Percentiles rank a stretch among this genome's conserved stretches.
Conservation (phyloP, 2,797 vertebrate genomes). For the Notolabrus celidotus region DNA sequence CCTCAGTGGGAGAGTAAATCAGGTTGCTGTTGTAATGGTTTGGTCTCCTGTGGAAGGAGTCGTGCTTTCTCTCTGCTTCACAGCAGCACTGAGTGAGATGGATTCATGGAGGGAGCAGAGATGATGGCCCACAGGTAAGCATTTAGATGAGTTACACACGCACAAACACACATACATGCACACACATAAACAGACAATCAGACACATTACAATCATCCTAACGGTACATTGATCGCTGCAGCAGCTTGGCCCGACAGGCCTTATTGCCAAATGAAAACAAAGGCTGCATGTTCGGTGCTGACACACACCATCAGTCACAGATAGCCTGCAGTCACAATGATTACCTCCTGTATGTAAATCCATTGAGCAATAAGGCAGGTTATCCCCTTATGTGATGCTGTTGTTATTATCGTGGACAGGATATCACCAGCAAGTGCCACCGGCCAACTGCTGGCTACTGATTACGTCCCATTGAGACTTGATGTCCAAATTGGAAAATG, state of each 20-base stretch:
- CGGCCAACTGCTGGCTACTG: conserved; percentile 67
- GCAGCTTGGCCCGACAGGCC: conserved; percentile 51
- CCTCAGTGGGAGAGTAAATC: conserved; percentile 55
- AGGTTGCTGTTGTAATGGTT: conserved; percentile 45
- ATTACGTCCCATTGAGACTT: conserved; percentile 63
- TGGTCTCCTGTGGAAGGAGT: conserved; percentile 39
- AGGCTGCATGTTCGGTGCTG: conserved; percentile 70
- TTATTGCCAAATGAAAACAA: conserved; percentile 77
- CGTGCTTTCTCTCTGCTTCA: conserved; percentile 38
- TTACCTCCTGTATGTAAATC: conserved; percentile 82
- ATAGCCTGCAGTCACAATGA: conserved; percentile 67
- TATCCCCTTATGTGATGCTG: conserved; percentile 62
- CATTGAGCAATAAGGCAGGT: conserved; percentile 75
- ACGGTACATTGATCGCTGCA: conserved; percentile 68
- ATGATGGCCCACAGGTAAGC: conserved; percentile 69
- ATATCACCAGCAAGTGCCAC: conserved; percentile 59
- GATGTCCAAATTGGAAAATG: conserved; percentile 69
- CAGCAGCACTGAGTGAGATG: conserved; percentile 59
- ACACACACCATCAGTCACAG: conserved; percentile 80
- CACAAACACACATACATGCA: conserved; percentile 6
- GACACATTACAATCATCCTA: conserved; percentile 58
- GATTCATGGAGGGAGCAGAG: conserved; percentile 54
- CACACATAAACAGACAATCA: conserved; percentile 23
- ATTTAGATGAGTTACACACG: conserved; percentile 56
- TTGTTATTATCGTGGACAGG: conserved; percentile 67